Evolutionary conservation across 2,888 invertebrate species (phyloP).

Genomic region (Drosophila macrospina): DNA sequence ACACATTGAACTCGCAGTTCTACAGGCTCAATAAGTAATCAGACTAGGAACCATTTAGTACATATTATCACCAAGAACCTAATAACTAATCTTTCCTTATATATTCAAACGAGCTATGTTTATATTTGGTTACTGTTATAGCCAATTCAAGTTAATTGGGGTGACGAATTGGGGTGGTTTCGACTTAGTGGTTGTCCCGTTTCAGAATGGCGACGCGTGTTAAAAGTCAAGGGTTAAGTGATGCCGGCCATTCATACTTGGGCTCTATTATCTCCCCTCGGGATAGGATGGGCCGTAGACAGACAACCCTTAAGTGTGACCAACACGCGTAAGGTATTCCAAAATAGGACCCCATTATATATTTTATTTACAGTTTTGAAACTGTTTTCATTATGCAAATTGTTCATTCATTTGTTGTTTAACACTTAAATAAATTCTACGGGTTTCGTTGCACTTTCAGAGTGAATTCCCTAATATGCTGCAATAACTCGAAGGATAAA

Average conservation of each 20-base stretch:
- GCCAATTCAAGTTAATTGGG: slow-evolving; percentile 42
- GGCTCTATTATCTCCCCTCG: slow-evolving; percentile 43
- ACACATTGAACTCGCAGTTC: not conserved
- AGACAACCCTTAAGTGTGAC: slow-evolving; percentile 68
- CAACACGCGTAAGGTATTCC: slow-evolving; percentile 67
- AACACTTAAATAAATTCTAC: slow-evolving; percentile 32
- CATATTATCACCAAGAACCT: not conserved
- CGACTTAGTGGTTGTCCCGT: slow-evolving; percentile 41
- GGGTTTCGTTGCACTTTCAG: slow-evolving; percentile 27
- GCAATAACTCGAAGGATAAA: slow-evolving; percentile 51
- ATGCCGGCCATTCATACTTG: slow-evolving; percentile 46
- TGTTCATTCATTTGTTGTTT: slow-evolving; percentile 21
- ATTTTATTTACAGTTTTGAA: not conserved
- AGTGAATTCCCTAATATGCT: slow-evolving; percentile 36
- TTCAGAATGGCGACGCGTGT: slow-evolving; percentile 38
- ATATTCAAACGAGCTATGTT: too few relatives aligned
- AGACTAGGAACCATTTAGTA: not conserved
- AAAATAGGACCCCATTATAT: slow-evolving; percentile 58
- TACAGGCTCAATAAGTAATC: not conserved
- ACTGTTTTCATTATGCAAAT: slow-evolving; percentile 22
- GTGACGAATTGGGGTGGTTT: slow-evolving; percentile 31
- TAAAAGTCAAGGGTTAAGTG: slow-evolving; percentile 73
- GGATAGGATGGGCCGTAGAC: slow-evolving; percentile 43
- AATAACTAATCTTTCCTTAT: not conserved
- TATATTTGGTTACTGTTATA: too few relatives aligned